These are phyloP conservation scores for Amphibalanus amphitrite DNA, from an alignment of 1,140 invertebrate genomes.

Conservation along the genomic window DNA sequence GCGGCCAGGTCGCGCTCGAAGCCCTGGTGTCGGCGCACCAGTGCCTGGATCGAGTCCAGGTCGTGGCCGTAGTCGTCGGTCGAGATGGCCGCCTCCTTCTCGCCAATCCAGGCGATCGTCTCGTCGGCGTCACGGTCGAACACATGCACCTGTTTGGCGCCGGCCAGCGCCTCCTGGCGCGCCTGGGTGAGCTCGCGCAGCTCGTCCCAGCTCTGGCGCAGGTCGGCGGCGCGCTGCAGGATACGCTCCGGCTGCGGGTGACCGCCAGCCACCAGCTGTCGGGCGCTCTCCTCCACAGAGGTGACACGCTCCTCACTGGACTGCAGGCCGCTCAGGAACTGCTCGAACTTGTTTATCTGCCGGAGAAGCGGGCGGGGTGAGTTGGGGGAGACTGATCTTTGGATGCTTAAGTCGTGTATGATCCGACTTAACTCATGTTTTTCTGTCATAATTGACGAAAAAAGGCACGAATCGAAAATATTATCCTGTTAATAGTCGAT, in stretches of 20 bases:
- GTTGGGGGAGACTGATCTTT: too few species aligned
- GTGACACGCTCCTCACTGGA: constrained; percentile 66
- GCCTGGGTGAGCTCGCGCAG: constrained; percentile 78
- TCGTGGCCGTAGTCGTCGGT: constrained; percentile 61
- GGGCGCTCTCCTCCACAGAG: constrained; percentile 27
- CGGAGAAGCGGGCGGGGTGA: too few species aligned
- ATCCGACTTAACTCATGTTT: too few species aligned
- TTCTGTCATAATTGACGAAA: too few species aligned
- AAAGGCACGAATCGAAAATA: too few species aligned
- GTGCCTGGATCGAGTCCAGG: constrained; percentile 54
- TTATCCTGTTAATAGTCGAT: too few species aligned
- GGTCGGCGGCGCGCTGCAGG: constrained; percentile 45
- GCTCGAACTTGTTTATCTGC: constrained; percentile 53
- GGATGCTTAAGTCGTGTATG: too few species aligned
- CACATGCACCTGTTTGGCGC: constrained; percentile 63
- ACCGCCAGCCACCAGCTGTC: constrained; percentile 51
- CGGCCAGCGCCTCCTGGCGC: constrained; percentile 73
- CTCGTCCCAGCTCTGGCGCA: constrained; percentile 78
- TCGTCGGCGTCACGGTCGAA: constrained; percentile 86
- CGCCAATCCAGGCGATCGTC: constrained; percentile 79
- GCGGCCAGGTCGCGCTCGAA: constrained; percentile 76
- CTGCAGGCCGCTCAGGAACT: constrained; percentile 55
- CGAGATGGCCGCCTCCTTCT: constrained; percentile 68
- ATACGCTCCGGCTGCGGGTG: constrained; percentile 70
- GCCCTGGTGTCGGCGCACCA: constrained; percentile 37